Evolutionary conservation across 1,140 invertebrate genomes (phyloP).

Genomic region (Cherax quadricarinatus): DNA sequence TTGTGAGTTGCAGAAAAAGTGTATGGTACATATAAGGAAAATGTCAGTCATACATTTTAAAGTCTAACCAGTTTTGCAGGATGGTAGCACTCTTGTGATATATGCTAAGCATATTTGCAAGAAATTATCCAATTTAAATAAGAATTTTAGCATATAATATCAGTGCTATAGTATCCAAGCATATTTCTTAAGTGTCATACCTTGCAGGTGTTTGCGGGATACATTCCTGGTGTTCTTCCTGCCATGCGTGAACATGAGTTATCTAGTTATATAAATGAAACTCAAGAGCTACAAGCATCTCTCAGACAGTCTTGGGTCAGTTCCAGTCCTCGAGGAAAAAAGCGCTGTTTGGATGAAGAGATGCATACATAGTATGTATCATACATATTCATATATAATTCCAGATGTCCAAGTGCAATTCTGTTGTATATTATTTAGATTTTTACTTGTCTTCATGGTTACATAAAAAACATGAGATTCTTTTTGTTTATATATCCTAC

Average conservation of each 20-base stretch:
- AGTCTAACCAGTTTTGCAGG: no score
- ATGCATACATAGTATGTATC: conserved; percentile 32
- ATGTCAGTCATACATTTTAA: no score
- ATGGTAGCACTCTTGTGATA: no score
- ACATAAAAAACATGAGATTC: not conserved
- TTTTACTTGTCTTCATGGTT: conserved; percentile 22
- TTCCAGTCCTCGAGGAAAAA: conserved; percentile 44
- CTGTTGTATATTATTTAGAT: conserved; percentile 22
- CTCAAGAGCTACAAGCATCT: conserved; percentile 54
- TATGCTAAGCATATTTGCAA: not conserved
- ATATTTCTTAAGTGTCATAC: not conserved
- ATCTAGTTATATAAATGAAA: conserved; percentile 43
- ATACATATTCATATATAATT: not conserved
- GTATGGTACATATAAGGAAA: no score
- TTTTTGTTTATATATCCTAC: no score
- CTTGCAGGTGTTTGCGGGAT: conserved; percentile 51
- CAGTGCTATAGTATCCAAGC: not conserved
- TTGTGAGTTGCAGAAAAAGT: no score
- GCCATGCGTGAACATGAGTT: conserved; percentile 63
- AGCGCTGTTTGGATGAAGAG: conserved; percentile 54
- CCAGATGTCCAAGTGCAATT: conserved; percentile 45
- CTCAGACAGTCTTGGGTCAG: conserved; percentile 53
- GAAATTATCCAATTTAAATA: not conserved
- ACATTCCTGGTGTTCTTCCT: conserved; percentile 58
- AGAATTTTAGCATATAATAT: not conserved